These are phyloP conservation scores for Rhinella marina DNA, from an alignment of 2,797 vertebrate genomes.

Conservation along the genomic window DNA sequence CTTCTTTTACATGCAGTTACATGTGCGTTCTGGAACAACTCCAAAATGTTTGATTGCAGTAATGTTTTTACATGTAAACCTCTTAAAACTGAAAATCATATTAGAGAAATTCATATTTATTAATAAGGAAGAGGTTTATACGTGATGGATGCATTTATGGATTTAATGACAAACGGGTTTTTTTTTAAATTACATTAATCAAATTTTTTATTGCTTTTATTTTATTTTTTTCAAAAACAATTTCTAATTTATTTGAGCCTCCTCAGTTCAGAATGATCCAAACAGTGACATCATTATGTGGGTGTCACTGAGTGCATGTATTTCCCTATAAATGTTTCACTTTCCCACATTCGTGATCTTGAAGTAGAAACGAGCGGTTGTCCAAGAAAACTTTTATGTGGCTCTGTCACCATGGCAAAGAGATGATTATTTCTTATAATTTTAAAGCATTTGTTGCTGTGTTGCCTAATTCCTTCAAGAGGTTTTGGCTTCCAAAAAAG, in stretches of 20 bases:
- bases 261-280: neutral
- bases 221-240: neutral
- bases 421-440: slow-evolving; percentile 41
- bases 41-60: too few relatives aligned
- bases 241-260: neutral
- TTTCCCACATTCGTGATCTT: slow-evolving; percentile 34
- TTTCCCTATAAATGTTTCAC: slow-evolving; percentile 31
- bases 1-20: too few relatives aligned
- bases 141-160: too few relatives aligned
- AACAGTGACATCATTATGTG: slow-evolving; percentile 32
- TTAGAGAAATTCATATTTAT: neutral
- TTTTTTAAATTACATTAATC: neutral
- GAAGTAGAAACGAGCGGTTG: slow-evolving; percentile 23
- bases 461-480: slow-evolving; percentile 53
- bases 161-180: too few relatives aligned
- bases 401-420: slow-evolving; percentile 30
- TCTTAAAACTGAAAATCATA: neutral
- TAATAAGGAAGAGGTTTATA: neutral
- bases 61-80: too few relatives aligned
- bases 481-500: slow-evolving; percentile 45
- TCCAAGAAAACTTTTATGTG: slow-evolving; percentile 55
- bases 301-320: slow-evolving; percentile 25
- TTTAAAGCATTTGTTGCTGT: slow-evolving; percentile 42
- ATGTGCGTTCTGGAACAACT: too few relatives aligned
- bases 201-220: neutral